Evolutionary conservation across 2,888 invertebrate genomes (phyloP).

Genomic region (Perdita meconis): DNA sequence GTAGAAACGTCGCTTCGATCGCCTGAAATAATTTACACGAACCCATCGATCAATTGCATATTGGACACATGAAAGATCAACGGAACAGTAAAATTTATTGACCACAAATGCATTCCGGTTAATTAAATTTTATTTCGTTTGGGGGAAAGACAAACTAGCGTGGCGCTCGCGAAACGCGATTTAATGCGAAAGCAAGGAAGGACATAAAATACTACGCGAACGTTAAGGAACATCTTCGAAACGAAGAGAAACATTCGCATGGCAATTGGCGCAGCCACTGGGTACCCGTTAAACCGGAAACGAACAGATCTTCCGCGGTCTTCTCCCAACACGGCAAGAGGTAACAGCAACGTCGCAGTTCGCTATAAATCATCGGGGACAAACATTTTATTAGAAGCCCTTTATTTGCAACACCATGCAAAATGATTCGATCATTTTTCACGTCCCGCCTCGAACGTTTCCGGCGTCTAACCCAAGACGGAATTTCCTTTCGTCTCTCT

Average conservation of each 20-base stretch:
- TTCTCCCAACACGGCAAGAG: background rate
- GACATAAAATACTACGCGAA: background rate
- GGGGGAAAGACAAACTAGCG: background rate
- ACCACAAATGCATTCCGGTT: background rate
- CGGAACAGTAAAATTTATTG: too few species aligned
- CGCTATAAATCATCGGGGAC: constrained; percentile 31
- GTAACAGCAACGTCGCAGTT: background rate
- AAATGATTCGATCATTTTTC: constrained; percentile 43
- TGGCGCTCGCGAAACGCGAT: background rate
- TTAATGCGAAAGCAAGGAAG: background rate
- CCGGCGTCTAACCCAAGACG: background rate
- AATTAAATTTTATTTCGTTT: background rate
- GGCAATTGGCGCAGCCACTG: constrained; percentile 8
- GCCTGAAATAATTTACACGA: too few species aligned
- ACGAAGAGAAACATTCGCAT: constrained; percentile 12
- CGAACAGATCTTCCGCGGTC: constrained; percentile 14
- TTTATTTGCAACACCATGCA: constrained; percentile 16
- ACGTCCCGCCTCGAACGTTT: background rate
- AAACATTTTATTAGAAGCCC: constrained; percentile 40
- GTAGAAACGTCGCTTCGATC: too few species aligned
- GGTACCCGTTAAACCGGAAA: constrained; percentile 27
- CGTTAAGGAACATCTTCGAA: constrained; percentile 15
- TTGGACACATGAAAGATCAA: too few species aligned
- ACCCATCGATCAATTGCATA: too few species aligned
- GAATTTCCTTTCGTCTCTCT: constrained; percentile 9